Conservation (phyloP, 2,888 invertebrate species). For the Julus scanicus region DNA sequence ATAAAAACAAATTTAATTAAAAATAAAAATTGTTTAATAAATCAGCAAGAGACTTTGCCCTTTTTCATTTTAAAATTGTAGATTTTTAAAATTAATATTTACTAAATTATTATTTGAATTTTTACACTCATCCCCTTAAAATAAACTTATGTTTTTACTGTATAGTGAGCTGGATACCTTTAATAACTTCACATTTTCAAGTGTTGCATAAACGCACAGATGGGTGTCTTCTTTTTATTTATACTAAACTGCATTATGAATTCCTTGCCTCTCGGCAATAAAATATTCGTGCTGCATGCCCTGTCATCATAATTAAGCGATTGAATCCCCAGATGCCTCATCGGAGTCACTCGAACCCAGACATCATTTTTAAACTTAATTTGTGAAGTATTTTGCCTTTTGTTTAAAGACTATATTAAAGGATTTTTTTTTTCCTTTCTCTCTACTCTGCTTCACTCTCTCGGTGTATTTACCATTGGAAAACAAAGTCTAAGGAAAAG, state of each 20-base stretch:
- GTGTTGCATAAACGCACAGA: neutral
- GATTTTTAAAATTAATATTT: too few relatives aligned
- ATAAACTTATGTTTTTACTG: too few relatives aligned
- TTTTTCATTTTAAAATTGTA: too few relatives aligned
- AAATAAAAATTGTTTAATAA: too few relatives aligned
- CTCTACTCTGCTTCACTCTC: neutral
- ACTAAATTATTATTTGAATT: too few relatives aligned
- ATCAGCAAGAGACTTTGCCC: too few relatives aligned
- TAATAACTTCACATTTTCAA: neutral
- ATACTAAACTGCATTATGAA: neutral
- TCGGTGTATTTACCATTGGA: neutral
- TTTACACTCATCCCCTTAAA: too few relatives aligned
- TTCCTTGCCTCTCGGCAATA: neutral
- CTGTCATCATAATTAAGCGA: slow-evolving; percentile 30
- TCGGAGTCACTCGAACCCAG: slow-evolving; percentile 18
- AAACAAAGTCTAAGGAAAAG: slow-evolving; percentile 25
- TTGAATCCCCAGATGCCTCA: neutral
- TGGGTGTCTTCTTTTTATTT: neutral
- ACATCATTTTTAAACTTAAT: slow-evolving; percentile 47
- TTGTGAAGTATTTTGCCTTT: neutral
- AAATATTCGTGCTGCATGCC: neutral
- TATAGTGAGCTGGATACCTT: too few relatives aligned
- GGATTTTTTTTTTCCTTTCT: neutral
- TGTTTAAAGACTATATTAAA: slow-evolving; percentile 28
- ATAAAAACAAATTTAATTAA: too few relatives aligned